These are phyloP conservation scores for Neocloeon triangulifer DNA, from an alignment of 1,140 invertebrate species.

Conservation along the genomic window DNA sequence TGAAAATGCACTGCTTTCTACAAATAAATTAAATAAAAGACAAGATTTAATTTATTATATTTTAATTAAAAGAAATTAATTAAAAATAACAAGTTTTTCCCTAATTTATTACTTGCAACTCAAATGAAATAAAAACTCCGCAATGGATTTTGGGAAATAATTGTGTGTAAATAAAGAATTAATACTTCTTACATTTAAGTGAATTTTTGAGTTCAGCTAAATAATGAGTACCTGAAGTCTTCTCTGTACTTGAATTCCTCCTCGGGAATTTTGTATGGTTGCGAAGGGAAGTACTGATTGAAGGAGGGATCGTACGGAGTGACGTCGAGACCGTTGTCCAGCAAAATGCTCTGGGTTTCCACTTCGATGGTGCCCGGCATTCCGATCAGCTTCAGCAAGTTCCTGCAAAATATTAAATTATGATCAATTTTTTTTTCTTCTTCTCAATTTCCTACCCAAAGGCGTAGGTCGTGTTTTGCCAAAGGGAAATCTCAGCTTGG, in stretches of 20 bases:
- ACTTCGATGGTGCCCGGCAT: slow-evolving; percentile 42
- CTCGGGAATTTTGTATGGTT: slow-evolving; percentile 29
- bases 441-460: slow-evolving; percentile 22
- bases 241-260: slow-evolving; percentile 34
- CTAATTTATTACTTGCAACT: no score
- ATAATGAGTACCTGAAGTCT: slow-evolving; percentile 31
- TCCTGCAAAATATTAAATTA: no score
- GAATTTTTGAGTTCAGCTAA: no score
- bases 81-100: no score
- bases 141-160: no score
- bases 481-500: slow-evolving; percentile 40
- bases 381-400: slow-evolving; percentile 43
- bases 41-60: no score
- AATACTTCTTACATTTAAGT: no score
- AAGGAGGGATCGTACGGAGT: slow-evolving; percentile 35
- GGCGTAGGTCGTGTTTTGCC: slow-evolving; percentile 27
- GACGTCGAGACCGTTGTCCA: slow-evolving; percentile 48
- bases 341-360: slow-evolving; percentile 55
- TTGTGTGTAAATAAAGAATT: no score
- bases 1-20: slow-evolving; percentile 60
- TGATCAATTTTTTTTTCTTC: no score
- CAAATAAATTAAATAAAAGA: no score
- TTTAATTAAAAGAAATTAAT: no score
- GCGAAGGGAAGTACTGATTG: slow-evolving; percentile 26
- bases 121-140: no score